Percentiles rank a stretch among this genome's conserved stretches.
phyloP scores from a whole-genome alignment of 2,113 vertebrate species.

The Mustelus asterias region DNA sequence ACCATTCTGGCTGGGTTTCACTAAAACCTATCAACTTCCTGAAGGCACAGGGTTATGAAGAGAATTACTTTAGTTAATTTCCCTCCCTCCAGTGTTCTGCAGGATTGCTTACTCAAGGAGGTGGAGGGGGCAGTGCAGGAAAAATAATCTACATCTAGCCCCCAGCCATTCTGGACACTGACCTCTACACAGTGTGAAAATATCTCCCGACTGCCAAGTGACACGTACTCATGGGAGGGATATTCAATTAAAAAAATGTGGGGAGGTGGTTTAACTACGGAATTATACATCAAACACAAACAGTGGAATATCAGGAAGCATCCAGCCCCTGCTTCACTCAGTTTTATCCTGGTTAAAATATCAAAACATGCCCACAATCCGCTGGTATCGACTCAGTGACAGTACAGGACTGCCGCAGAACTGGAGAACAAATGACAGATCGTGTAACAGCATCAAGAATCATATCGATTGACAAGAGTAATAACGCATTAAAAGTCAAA shows the following conservation, averaged over 20 bases:
- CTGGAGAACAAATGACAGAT: neutral
- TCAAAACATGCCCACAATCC: neutral
- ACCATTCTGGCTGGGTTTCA: neutral
- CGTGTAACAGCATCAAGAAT: neutral
- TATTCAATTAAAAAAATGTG: neutral
- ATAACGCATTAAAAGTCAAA: neutral
- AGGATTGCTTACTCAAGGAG: neutral
- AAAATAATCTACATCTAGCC: neutral
- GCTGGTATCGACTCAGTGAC: neutral
- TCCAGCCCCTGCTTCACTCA: neutral
- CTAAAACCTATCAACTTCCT: neutral
- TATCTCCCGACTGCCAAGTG: neutral
- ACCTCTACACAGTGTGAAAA: neutral
- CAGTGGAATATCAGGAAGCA: neutral
- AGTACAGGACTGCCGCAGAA: neutral
- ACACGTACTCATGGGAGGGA: neutral
- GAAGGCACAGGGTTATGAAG: neutral
- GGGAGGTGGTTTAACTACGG: neutral
- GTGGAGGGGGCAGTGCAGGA: neutral
- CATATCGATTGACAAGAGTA: neutral
- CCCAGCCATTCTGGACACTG: neutral
- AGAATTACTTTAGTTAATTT: neutral
- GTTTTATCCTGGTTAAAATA: constrained; percentile 1
- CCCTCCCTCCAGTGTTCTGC: neutral
- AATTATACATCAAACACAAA: neutral